Conservation (phyloP, 2,888 invertebrate species). For the Xestobium rufovillosum region DNA sequence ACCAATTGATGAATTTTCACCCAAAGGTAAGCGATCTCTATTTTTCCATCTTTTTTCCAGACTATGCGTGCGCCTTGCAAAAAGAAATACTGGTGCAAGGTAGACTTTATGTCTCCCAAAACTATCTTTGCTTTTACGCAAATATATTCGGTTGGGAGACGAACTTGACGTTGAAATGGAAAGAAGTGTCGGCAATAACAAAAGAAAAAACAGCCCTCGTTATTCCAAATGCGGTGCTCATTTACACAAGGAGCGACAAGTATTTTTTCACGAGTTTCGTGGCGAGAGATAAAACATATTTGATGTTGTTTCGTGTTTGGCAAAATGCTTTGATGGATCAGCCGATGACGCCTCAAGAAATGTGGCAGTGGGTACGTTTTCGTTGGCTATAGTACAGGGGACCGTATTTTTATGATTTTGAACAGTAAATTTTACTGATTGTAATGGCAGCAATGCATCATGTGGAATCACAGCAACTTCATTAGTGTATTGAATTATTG, state of each 20-base stretch:
- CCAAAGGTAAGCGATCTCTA: too few species aligned
- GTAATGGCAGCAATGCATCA: too few species aligned
- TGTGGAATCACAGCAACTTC: too few species aligned
- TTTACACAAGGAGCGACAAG: constrained; percentile 74
- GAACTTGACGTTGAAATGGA: constrained; percentile 73
- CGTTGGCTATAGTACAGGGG: too few species aligned
- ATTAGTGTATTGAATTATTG: too few species aligned
- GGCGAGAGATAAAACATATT: constrained; percentile 87
- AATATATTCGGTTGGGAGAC: constrained; percentile 98
- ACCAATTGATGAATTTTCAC: too few species aligned
- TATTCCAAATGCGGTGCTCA: constrained; percentile 93
- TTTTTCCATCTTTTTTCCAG: constrained; percentile 48
- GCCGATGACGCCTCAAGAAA: constrained; percentile 71
- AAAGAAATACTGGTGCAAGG: constrained; percentile 95
- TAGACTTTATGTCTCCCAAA: constrained; percentile 89
- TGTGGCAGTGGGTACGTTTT: constrained; percentile 75
- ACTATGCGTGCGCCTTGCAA: constrained; percentile 95
- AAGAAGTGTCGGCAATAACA: constrained; percentile 86
- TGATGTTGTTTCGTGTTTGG: constrained; percentile 94
- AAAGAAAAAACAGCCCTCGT: constrained; percentile 92
- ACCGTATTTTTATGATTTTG: too few species aligned
- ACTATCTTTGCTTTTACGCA: constrained; percentile 94
- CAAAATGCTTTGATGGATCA: constrained; percentile 92
- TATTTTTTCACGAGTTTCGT: constrained; percentile 93
- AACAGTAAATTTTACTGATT: too few species aligned